Base-by-base conservation (phyloP, 2,888 invertebrate species). In the Operophtera brumata region DNA sequence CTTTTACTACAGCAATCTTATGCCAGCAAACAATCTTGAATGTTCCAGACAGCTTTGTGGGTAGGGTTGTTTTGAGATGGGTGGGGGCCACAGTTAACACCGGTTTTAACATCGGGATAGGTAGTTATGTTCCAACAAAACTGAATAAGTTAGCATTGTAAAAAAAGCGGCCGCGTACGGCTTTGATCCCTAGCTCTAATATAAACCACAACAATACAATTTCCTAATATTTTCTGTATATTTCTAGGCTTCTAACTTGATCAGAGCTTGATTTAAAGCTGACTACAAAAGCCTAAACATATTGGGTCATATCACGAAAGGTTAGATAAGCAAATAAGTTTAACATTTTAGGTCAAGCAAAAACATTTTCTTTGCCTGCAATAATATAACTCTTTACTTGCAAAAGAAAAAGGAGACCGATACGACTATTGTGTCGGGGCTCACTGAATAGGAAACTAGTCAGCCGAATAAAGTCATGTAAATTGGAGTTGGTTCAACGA, bases 401-500 rank as follows among this genome's bases (percentile, higher is more conserved):
- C 47, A 47, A 54, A 47, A 51, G 44, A 54, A 49, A 56, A 56
- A 61, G 37, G 47, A 56, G 39, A 41, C 50, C 34, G 57, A 58
- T 54, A 53, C 37, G 41, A 30, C 46, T 45, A 57, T 61, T 57
- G 55, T 57, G 53, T 47, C 57, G 50, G 50, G 28, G 47, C 51
- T 59, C 55, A 51, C 47, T 55, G 57, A 57, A 62, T 61, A 57
- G 49, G 60, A 64, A 64, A 60, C 60, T 49, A 55, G 61, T 57
- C 59, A 62, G 57, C 50, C 51, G 57, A 51, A 64, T 57, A 60
- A 62, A 62, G 57, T 57, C 59, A 64, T 60, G 62, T 60, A 62
- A 60, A 62, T 62, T 59, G 57, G 57, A 61, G 54, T 57, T 53
- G 46, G 61, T 57, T 55, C 48, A 43, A 54, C 53, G 53, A 41